Conservation (phyloP, 30 jellyfish, hydroid and myxozoan genomes). For the Pseudorhiza aurosa region DNA sequence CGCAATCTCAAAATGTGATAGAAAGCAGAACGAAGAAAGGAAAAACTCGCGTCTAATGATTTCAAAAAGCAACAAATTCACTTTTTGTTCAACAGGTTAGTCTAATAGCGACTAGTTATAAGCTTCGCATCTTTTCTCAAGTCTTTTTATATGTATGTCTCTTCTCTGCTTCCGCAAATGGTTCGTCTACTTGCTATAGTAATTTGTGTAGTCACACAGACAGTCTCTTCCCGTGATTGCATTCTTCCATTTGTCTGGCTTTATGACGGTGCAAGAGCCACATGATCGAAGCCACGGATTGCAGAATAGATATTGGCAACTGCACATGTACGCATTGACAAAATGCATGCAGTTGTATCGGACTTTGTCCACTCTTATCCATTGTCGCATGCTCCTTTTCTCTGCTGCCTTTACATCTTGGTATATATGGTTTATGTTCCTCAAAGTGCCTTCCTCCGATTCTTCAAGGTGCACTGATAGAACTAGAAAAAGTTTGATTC, state of each 20-base stretch:
- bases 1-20: too few species aligned
- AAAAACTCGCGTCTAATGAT: too few species aligned
- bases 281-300: slow-evolving; percentile 41
- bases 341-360: slow-evolving; percentile 42
- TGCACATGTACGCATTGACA: slow-evolving; percentile 48
- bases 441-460: background rate
- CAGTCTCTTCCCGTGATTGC: slow-evolving; percentile 65
- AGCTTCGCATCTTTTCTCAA: too few species aligned
- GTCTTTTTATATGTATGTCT: too few species aligned
- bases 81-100: too few species aligned
- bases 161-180: too few species aligned
- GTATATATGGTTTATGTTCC: background rate
- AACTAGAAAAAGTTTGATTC: too few species aligned
- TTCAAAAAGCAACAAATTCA: too few species aligned
- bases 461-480: background rate
- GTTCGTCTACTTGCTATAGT: slow-evolving; percentile 24
- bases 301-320: slow-evolving; percentile 64
- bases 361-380: slow-evolving; percentile 60
- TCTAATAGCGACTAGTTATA: too few species aligned
- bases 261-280: slow-evolving; percentile 50
- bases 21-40: too few species aligned
- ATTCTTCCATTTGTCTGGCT: slow-evolving; percentile 69
- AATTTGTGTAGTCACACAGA: slow-evolving; percentile 32
- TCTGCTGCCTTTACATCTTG: background rate
- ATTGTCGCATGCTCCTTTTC: slow-evolving; percentile 46